Evolutionary conservation across 2,113 vertebrate genomes (phyloP).

Genomic region (Onychorhynchus coronatus): DNA sequence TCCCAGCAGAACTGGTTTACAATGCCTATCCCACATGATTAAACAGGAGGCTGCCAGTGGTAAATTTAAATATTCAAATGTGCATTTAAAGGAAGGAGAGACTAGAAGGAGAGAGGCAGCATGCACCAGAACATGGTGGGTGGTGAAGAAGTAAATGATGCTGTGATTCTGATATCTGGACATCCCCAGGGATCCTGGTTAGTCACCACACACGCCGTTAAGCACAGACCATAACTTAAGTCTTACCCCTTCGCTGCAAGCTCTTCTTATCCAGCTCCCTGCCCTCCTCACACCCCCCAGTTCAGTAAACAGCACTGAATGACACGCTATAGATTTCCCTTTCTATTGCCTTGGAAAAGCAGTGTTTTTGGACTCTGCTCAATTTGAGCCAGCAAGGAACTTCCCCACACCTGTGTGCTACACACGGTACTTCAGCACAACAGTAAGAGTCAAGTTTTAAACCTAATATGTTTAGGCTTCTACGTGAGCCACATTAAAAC

Average conservation of each 20-base stretch:
- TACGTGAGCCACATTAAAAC: not conserved
- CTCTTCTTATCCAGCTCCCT: not conserved
- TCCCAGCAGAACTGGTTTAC: not conserved
- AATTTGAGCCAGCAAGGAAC: not conserved
- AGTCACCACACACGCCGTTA: not conserved
- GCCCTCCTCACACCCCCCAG: not conserved
- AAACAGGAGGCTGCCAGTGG: not conserved
- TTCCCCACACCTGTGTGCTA: accelerated
- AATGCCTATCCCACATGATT: not conserved
- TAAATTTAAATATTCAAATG: not conserved
- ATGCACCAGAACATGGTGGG: not conserved
- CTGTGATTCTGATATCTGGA: not conserved
- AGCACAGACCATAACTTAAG: accelerated
- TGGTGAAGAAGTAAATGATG: not conserved
- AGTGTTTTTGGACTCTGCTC: not conserved
- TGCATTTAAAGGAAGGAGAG: not conserved
- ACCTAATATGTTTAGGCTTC: not conserved
- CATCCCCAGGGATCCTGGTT: not conserved
- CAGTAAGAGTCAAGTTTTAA: not conserved
- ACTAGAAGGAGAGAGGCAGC: not conserved
- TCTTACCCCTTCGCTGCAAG: not conserved
- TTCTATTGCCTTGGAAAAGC: not conserved
- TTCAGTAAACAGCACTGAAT: not conserved
- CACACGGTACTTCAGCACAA: not conserved
- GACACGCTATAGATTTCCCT: not conserved